Evolutionary conservation across 1,140 invertebrate species (phyloP).

Genomic region (Akabosia matsudoensis): DNA sequence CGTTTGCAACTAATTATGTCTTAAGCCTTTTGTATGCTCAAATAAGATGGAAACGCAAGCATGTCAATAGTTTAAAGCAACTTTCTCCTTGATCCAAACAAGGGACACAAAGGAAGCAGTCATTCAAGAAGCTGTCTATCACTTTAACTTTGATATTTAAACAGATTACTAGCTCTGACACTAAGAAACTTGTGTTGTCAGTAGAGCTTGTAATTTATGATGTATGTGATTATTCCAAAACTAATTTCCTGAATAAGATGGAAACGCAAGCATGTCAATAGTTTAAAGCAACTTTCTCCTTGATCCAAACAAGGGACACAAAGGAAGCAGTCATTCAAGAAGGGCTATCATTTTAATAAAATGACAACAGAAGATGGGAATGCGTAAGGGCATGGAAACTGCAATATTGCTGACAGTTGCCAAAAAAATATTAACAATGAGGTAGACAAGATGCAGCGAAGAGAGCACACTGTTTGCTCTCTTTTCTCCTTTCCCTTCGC

Average conservation of each 20-base stretch:
- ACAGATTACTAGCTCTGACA: too few species aligned
- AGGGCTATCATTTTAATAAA: not conserved
- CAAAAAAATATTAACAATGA: not conserved
- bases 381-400: not conserved
- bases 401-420: not conserved
- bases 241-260: too few species aligned
- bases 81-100: too few species aligned
- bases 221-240: too few species aligned
- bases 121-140: too few species aligned
- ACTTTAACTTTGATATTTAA: too few species aligned
- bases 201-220: too few species aligned
- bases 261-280: too few species aligned
- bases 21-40: not conserved
- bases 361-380: not conserved
- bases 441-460: not conserved
- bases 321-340: not conserved
- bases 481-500: not conserved
- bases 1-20: not conserved
- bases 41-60: not conserved
- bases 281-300: too few species aligned
- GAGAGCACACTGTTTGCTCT: not conserved
- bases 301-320: not conserved
- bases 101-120: not conserved
- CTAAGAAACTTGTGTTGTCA: too few species aligned
- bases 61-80: too few species aligned